Conservation (phyloP, 37 sponge, comb jelly and placozoan genomes). For the Crambe crambe region DNA sequence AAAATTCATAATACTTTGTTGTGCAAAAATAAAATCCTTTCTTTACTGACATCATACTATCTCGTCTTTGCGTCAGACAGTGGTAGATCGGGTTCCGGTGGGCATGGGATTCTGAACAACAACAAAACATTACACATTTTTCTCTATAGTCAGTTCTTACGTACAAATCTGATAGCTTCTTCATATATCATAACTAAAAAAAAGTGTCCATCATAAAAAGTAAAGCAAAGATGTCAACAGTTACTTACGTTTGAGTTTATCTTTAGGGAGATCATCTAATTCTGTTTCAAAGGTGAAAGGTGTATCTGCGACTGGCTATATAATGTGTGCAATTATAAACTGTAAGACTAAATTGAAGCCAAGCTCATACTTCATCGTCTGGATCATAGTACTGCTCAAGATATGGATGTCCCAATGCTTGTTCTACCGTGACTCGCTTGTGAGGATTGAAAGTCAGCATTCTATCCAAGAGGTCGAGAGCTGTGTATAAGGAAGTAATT, state of each 20-base stretch:
- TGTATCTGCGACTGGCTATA: constrained; percentile 87
- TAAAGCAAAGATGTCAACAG: background rate
- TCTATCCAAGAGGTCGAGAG: constrained; percentile 90
- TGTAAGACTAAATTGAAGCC: no score
- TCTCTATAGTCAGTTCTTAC: background rate
- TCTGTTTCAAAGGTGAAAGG: constrained; percentile 97
- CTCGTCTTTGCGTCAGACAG: background rate
- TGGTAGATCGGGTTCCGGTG: constrained; percentile 10
- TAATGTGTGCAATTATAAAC: no score
- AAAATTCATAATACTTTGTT: no score
- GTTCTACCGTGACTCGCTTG: constrained; percentile 89
- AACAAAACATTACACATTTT: background rate
- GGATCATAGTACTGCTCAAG: constrained; percentile 99
- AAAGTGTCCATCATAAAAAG: background rate
- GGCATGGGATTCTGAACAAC: constrained; percentile 9
- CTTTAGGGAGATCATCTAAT: constrained; percentile 95
- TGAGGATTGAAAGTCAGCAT: constrained; percentile 98
- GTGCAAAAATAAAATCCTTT: background rate
- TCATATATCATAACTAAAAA: constrained; percentile 71
- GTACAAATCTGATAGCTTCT: constrained; percentile 56
- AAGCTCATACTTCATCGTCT: constrained; percentile 87
- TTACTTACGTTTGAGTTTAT: constrained; percentile 81
- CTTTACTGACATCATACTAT: background rate
- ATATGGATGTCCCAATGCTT: constrained; percentile 92
- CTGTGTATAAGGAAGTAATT: constrained; percentile 32